Base-by-base conservation (phyloP, 2,888 invertebrate genomes). In the Morpho helenor region DNA sequence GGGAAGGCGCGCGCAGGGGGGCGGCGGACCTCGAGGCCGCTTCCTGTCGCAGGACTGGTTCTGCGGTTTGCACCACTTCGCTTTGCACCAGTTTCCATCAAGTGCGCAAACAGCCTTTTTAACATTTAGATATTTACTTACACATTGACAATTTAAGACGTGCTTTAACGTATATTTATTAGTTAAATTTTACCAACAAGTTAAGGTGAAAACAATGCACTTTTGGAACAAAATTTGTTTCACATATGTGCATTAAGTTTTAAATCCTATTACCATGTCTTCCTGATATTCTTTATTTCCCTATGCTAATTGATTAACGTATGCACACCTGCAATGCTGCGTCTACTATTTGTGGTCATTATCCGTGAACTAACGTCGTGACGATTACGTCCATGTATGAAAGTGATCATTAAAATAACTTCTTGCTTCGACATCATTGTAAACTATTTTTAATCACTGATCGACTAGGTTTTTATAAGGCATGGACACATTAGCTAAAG, bases 1-100 rank as follows among this genome's bases (percentile, higher is more conserved):
- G 62, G 68, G 63, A 61, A 60, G 65, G 67, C 57, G 55, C 16
- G 58, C 49, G 48, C 48, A 59, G 70, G 66, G 66, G 65, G 66
- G 56, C 58, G 58, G 65, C 57, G 56, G 64, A 66, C 67, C 75
- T 76, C 85, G 85, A 86, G 86, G 86, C 82, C 86, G 84, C 88
- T 87, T 87, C 88, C 88, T 87, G 87, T 79, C 86, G 77, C 75
- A 79, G 77, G 84, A 88, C 88, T 82, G 88, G 88, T 89, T 88
- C 75, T 88, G 81, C 72, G 75, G 80, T 84, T 84, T 87, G 85
- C 84, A 87, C 87, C 81, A 87, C 83, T 84, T 82, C 79, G 76
- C 77, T 82, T 80, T 84, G 87, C 84, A 85, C 88, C 83, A 87
- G 87, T 88, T 89, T 82, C 74, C 76, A 81, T 80, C 74, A 71